Conservation (phyloP, 2,888 invertebrate species). For the Trichacis sp. region DNA sequence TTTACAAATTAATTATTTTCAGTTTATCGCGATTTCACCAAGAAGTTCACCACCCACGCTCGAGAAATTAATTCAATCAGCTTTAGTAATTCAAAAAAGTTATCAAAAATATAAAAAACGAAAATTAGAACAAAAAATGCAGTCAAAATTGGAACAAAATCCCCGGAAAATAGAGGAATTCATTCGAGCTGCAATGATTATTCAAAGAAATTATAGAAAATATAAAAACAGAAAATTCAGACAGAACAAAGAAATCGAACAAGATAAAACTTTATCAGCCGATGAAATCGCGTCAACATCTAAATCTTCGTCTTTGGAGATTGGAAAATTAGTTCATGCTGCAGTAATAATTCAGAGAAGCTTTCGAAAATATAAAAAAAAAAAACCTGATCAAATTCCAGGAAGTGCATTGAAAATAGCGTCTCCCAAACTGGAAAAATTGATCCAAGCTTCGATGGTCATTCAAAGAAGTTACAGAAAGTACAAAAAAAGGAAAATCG, state of each 20-base stretch:
- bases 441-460: conserved; percentile 42
- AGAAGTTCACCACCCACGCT: conserved; percentile 2
- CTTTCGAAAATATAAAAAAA: conserved; percentile 49
- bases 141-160: too few species aligned
- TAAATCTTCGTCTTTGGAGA: not conserved
- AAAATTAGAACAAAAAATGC: conserved; percentile 49
- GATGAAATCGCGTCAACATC: conserved; percentile 13
- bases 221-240: conserved; percentile 52
- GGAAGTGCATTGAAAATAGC: not conserved
- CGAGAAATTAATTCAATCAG: conserved; percentile 40
- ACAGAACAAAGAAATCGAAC: conserved; percentile 36
- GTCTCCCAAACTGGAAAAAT: conserved; percentile 14
- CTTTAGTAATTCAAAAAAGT: conserved; percentile 48
- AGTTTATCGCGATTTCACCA: not conserved
- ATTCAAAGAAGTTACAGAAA: conserved; percentile 51
- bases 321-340: conserved; percentile 37
- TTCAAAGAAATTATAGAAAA: conserved; percentile 50
- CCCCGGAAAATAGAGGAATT: conserved; percentile 21
- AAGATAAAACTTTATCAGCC: not conserved
- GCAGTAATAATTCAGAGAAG: conserved; percentile 49
- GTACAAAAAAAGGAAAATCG: conserved; percentile 54
- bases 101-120: conserved; percentile 51
- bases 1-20: not conserved
- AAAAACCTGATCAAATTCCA: conserved; percentile 50
- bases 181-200: conserved; percentile 45